phyloP scores from a whole-genome alignment of 2,888 invertebrate genomes.

The Oscheius sp. region DNA sequence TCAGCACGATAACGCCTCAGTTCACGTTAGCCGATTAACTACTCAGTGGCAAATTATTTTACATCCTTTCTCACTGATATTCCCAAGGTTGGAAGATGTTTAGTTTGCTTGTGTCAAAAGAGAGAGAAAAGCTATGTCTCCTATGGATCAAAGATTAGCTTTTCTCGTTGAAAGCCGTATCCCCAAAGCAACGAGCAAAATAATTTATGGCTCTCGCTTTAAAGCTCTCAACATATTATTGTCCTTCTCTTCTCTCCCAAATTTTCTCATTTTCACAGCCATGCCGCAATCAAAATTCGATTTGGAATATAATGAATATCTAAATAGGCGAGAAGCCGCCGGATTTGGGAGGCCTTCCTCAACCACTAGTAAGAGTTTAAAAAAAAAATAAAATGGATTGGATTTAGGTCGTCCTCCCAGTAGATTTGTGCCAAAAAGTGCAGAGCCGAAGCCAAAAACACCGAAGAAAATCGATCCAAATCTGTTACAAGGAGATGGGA shows the following conservation, averaged over 20 bases:
- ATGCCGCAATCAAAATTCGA: conserved; percentile 36
- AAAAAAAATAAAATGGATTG: neutral
- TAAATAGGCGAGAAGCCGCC: conserved; percentile 36
- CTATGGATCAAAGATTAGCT: too few relatives aligned
- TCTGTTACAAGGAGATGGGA: conserved; percentile 15
- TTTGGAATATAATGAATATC: conserved; percentile 47
- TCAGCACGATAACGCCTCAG: too few relatives aligned
- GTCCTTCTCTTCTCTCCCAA: neutral
- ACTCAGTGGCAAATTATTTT: too few relatives aligned
- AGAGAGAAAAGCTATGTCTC: too few relatives aligned
- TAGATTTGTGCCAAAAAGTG: conserved; percentile 1
- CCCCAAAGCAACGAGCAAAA: too few relatives aligned
- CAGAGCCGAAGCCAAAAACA: neutral
- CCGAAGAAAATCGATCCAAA: conserved; percentile 13
- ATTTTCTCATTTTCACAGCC: neutral
- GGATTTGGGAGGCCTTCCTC: conserved; percentile 28
- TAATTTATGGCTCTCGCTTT: too few relatives aligned
- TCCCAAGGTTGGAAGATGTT: too few relatives aligned
- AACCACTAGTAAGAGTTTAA: too few relatives aligned
- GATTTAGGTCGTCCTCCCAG: neutral
- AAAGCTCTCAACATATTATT: neutral
- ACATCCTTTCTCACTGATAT: too few relatives aligned
- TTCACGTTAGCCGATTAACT: too few relatives aligned
- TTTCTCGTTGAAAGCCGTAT: too few relatives aligned
- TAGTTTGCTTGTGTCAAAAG: too few relatives aligned